These are phyloP conservation scores for Eospalax fontanierii DNA, from an alignment of 2,797 vertebrate genomes.

Conservation along the genomic window DNA sequence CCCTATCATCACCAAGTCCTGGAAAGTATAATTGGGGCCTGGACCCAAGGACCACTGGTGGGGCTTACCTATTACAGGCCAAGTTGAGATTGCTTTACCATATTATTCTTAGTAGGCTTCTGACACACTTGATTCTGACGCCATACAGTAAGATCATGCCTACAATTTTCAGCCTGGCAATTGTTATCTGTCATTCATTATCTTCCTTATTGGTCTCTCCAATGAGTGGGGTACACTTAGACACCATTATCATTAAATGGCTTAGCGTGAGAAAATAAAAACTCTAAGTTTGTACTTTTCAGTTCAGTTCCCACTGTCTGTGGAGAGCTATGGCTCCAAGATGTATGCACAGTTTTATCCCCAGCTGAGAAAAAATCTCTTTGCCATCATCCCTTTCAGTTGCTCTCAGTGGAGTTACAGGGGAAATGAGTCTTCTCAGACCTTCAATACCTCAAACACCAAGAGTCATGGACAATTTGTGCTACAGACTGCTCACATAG, in stretches of 20 bases:
- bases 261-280: slow-evolving; percentile 20
- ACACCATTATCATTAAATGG: not conserved
- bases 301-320: not conserved
- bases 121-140: not conserved
- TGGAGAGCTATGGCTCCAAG: not conserved
- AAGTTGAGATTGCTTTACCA: too few species aligned
- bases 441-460: not conserved
- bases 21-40: not conserved
- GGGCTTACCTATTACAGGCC: too few species aligned
- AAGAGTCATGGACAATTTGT: not conserved
- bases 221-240: not conserved
- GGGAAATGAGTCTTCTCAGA: not conserved
- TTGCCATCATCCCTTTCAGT: not conserved
- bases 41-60: not conserved
- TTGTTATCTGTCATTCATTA: not conserved
- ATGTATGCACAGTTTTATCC: too few species aligned
- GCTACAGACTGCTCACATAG: not conserved
- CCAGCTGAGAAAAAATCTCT: not conserved
- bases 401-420: not conserved
- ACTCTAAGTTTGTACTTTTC: not conserved
- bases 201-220: not conserved
- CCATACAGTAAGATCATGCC: not conserved
- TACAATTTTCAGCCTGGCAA: not conserved
- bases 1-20: not conserved
- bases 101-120: too few species aligned